Base-by-base conservation (phyloP, 1,140 invertebrate species). In the Drosophila kikkawai region DNA sequence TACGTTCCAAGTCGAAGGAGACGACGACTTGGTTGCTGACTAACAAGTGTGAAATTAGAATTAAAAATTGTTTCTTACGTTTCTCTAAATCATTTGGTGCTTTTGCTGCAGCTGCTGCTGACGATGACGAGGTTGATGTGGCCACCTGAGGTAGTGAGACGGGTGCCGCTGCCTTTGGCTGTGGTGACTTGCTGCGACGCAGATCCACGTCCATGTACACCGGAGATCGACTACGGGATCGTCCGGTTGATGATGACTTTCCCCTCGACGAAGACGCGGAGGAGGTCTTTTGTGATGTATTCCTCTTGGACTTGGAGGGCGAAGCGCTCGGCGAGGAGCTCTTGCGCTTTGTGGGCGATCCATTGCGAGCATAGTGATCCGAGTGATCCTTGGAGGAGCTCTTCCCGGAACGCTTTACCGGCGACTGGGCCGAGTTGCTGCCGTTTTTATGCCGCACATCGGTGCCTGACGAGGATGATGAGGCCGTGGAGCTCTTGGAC, bases 61-160 rank as follows among this genome's bases (percentile, higher is more conserved):
- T 85, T 90, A 91, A 91, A 90, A 91, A 74, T 79, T 56, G 81
- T 74, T 84, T 91, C 90, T 91, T 91, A 91, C 90, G 91, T 91
- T 91, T 91, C 66, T 91, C 90, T 91, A 91, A 91, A 78, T 90
- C 90, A 74, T 86, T 91, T 67, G 68, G 9, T 74, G 48, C 47
- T 44, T 41, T 45, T 47, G 60, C 39, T 51, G 75, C 50, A 48
- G 41, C 22, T 37, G 59, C n/a, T 45, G 42, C 6, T 45, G 45
- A 12, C 60, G 37, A 2, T 39, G 57, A n/a, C 48, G n/a, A 19
- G n/a, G 51, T 11, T 8, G 61, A 3, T 48, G 45, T 1, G 34
- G 48, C 32, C 26, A 26, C 15, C 41, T 53, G 69, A 36, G 51
- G 36, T 48, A 71, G n/a, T 1, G 68, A 39, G 32, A 51, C 26